These are phyloP conservation scores for Onychorhynchus coronatus DNA, from an alignment of 2,113 vertebrate species.

Conservation along the genomic window DNA sequence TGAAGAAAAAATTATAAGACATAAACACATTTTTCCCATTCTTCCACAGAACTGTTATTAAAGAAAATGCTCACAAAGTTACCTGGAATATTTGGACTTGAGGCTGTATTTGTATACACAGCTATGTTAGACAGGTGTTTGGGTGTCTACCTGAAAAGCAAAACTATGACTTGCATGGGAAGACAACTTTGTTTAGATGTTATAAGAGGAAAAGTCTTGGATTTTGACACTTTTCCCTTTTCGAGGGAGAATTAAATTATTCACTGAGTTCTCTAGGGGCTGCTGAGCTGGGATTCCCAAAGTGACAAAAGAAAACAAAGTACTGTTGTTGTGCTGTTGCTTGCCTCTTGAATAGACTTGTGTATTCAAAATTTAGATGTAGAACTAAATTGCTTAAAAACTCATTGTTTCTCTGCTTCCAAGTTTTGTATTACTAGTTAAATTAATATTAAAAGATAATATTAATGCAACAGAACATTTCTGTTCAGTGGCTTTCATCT, in stretches of 20 bases:
- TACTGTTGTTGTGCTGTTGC: not conserved
- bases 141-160: not conserved
- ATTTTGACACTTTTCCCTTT: conserved; percentile 25
- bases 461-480: not conserved
- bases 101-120: not conserved
- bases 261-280: not conserved
- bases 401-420: not conserved
- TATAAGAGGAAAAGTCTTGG: not conserved
- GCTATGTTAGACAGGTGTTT: not conserved
- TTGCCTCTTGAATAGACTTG: not conserved
- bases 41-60: not conserved
- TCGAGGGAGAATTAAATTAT: conserved; percentile 29
- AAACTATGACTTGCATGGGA: not conserved
- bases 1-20: not conserved
- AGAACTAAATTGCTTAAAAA: not conserved
- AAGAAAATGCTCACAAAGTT: not conserved
- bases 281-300: not conserved
- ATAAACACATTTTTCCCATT: not conserved
- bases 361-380: not conserved
- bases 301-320: not conserved
- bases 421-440: not conserved
- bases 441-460: not conserved
- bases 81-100: not conserved
- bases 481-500: not conserved
- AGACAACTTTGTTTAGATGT: not conserved